Base-by-base conservation (phyloP, 2,797 vertebrate species). In the Calcarius lapponicus region DNA sequence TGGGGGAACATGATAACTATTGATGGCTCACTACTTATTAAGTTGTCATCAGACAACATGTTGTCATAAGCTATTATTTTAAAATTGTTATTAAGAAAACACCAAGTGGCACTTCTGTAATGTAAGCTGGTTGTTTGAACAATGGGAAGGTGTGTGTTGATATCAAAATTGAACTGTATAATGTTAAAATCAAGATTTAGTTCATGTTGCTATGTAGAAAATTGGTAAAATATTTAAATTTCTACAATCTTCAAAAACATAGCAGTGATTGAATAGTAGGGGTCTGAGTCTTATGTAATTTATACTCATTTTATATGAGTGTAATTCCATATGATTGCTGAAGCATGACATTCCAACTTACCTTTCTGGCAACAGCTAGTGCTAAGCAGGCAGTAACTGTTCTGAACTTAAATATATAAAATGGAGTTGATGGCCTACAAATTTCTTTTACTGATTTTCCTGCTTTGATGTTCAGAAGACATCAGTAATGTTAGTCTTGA, bases 1-100 rank as follows among this genome's bases (percentile, higher is more conserved):
- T 64, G 38, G n/a, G 56, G 57, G 83, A 93, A 96, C 87, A 78
- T 91, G 91, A 93, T 89, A 81, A 80, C 74, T 94, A 53, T 75
- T 94, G 93, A 96, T 96, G 81, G 90, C 65, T 83, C 66, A 40
- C 65, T 86, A 71, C 76, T 91, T 96, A 92, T 58, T 91, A 91
- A 90, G 48, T 74, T 95, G 56, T 83, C 88, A 66, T 84, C 74
- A 88, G 83, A 75, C 85, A 94, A 93, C 65, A 83, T 95, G 80
- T 92, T 95, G 90, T 95, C 95, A 93, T 74, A 80, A 95, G 54
- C 42, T 88, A 42, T 96, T 93, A 84, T 53, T 95, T 92, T 67
- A n/a, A 85, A 69, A 31, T 67, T 47, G 34, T 34, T 95, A 43
- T 57, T 85, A 89, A 51, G 43, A 74, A 90, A 86, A 80, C 32